Base-by-base conservation (phyloP, 2,113 vertebrate species). In the Sorex araneus region DNA sequence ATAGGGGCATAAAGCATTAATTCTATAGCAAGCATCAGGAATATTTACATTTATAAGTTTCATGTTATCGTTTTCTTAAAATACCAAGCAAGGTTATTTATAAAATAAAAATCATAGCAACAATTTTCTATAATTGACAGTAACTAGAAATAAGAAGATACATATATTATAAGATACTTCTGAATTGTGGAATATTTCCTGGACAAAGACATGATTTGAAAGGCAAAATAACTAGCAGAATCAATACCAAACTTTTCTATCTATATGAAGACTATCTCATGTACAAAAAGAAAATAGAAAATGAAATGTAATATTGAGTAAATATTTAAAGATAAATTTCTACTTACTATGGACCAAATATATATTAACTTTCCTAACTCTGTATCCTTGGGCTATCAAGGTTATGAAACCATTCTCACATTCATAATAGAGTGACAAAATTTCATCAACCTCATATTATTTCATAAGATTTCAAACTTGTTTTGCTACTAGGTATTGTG, bases 391-490 rank as follows among this genome's bases (percentile, higher is more conserved):
- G 23, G 43, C 43, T 86, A 73, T n/a, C 4, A 21, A 28, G 63
- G 36, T 80, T 86, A 83, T 78, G 12, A 75, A 87, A 94, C 90
- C n/a, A 84, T 70, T 73, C 21, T 50, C 16, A 76, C 6, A 71
- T 40, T 94, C 9, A 77, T 50, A 63, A 75, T 8, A 85, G 28
- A 89, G 8, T 84, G 30, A 86, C 32, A 93, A 63, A 93, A 90
- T 74, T 85, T 82, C 27, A 90, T 76, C 30, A 43, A 47, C 3
- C 3, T 43, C 1, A 23, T 78, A 57, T 75, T 34, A 93, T 88
- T 87, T 87, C 45, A 73, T n/a, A 93, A 50, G 76, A 90, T 57
- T 54, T 87, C 63, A 91, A 69, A 79, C 25, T 85, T 90, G n/a
- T 74, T 75, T 94, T 86, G 2, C 21, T 84, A 15, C 32, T 63